phyloP scores from a whole-genome alignment of 1,140 invertebrate species.

The Dendrolimus punctatus region DNA sequence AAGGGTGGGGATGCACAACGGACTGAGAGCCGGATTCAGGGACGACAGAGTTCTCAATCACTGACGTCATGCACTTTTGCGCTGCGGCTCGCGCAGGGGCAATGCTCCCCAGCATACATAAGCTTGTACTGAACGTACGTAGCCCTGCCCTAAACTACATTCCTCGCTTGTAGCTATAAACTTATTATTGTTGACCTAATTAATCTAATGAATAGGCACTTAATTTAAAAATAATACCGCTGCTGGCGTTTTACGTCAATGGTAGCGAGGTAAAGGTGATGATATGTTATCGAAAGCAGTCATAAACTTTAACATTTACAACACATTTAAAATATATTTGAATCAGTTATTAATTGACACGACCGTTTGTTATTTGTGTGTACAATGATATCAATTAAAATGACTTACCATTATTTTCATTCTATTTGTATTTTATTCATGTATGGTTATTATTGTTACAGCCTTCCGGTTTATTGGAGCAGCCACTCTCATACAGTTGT shows the following conservation, averaged over 20 bases:
- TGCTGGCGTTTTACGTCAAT: no score
- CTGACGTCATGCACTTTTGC: slow-evolving; percentile 35
- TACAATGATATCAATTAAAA: neutral
- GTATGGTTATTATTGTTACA: slow-evolving; percentile 64
- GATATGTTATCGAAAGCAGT: no score
- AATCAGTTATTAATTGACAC: neutral
- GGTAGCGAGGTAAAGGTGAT: no score
- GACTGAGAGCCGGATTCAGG: no score
- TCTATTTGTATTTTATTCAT: neutral
- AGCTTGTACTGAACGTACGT: slow-evolving; percentile 13
- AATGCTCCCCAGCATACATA: slow-evolving; percentile 29
- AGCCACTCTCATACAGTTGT: slow-evolving; percentile 80
- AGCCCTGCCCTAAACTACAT: slow-evolving; percentile 8
- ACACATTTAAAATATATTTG: neutral
- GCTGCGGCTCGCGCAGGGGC: slow-evolving; percentile 23
- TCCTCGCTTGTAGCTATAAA: slow-evolving; percentile 13
- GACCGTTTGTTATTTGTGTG: neutral
- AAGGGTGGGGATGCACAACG: slow-evolving; percentile 11
- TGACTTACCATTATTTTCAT: neutral
- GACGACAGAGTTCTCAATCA: neutral
- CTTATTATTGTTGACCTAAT: slow-evolving; percentile 14
- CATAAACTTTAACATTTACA: slow-evolving; percentile 4
- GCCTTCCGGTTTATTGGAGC: slow-evolving; percentile 82
- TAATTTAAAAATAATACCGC: no score
- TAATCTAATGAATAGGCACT: slow-evolving; percentile 8